Percentiles rank a stretch among this genome's conserved stretches.
These are phyloP conservation scores for Oedothorax gibbosus DNA, from an alignment of 1,140 invertebrate genomes.

Conservation along the genomic window DNA sequence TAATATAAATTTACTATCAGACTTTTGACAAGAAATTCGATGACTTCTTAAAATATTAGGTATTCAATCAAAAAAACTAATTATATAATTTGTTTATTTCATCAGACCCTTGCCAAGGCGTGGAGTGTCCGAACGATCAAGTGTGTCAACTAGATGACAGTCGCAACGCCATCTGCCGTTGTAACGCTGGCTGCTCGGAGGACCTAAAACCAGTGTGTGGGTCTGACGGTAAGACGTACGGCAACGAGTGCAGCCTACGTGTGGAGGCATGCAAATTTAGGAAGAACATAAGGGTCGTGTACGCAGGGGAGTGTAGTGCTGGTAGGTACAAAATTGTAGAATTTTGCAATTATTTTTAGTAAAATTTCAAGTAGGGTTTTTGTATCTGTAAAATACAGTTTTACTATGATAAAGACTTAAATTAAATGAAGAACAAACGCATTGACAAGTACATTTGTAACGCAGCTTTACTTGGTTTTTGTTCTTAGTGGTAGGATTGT, in stretches of 20 bases:
- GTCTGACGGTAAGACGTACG: conserved; percentile 83
- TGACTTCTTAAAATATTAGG: neutral
- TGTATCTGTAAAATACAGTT: no score
- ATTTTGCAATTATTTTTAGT: neutral
- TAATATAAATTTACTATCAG: neutral
- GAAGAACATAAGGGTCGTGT: conserved; percentile 80
- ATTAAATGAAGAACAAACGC: no score
- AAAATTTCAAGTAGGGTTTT: neutral
- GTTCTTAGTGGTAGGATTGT: no score
- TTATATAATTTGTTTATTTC: neutral
- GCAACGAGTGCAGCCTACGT: conserved; percentile 84
- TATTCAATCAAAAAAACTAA: neutral
- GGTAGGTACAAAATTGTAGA: conserved; percentile 70
- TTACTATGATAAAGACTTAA: no score
- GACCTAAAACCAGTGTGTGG: conserved; percentile 87
- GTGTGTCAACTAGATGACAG: conserved; percentile 84
- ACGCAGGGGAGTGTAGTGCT: conserved; percentile 81
- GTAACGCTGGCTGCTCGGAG: conserved; percentile 80
- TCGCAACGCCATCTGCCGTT: conserved; percentile 82
- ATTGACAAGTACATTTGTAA: no score
- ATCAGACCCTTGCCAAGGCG: conserved; percentile 83
- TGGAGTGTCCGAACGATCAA: conserved; percentile 82
- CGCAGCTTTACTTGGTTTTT: no score
- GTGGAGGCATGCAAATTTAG: conserved; percentile 81
- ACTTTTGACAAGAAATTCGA: neutral